phyloP scores from a whole-genome alignment of 2,113 vertebrate genomes.

The Platysternon megacephalum region DNA sequence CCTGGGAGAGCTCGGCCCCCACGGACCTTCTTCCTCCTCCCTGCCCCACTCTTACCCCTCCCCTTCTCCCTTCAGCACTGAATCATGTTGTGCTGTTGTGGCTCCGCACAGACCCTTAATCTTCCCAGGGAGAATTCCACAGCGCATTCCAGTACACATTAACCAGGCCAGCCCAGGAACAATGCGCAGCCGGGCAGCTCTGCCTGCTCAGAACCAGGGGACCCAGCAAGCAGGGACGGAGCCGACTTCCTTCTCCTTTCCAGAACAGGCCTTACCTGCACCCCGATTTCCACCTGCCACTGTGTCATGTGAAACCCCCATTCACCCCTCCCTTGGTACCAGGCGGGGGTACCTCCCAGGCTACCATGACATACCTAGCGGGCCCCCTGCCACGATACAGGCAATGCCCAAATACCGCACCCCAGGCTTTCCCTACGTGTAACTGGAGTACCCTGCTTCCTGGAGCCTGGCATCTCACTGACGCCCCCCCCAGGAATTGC shows the following conservation, averaged over 20 bases:
- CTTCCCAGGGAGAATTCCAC: constrained; percentile 29
- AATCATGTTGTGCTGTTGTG: background rate
- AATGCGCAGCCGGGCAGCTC: background rate
- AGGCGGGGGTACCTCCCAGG: background rate
- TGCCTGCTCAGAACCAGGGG: background rate
- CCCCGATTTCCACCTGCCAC: background rate
- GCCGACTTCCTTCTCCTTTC: background rate
- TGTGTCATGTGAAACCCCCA: background rate
- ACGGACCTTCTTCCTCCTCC: background rate
- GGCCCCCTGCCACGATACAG: background rate
- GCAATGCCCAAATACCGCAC: background rate
- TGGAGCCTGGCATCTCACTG: background rate
- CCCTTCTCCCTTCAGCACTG: background rate
- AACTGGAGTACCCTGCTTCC: background rate
- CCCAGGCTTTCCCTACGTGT: background rate
- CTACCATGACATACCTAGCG: background rate
- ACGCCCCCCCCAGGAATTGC: background rate
- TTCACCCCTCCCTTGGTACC: background rate
- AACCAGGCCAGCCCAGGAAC: background rate
- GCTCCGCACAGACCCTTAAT: constrained; percentile 3
- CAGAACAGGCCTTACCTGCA: background rate
- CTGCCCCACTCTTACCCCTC: background rate
- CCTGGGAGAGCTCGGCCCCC: background rate
- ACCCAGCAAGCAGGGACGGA: background rate
- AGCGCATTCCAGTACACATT: constrained; percentile 56